Percentiles rank a stretch among this genome's conserved stretches.
Evolutionary conservation across 1,140 invertebrate species (phyloP).

Genomic region (Cotesia vestalis): DNA sequence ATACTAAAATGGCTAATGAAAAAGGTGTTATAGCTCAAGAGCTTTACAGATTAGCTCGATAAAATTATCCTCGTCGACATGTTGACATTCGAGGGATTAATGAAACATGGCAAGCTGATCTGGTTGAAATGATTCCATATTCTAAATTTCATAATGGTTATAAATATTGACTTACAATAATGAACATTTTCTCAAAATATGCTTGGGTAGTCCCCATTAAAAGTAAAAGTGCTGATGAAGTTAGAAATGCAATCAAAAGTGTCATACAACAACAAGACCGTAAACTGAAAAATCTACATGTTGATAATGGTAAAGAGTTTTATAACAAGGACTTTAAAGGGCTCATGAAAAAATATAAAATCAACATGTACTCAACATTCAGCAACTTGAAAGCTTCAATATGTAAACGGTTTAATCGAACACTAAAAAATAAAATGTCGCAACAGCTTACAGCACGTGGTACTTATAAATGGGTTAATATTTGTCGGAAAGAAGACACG

Average conservation of each 20-base stretch:
- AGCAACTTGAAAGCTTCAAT: conserved; percentile 54
- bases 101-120: too few relatives aligned
- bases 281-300: conserved; percentile 27
- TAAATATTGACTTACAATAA: conserved; percentile 33
- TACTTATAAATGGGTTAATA: conserved; percentile 26
- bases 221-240: conserved; percentile 34
- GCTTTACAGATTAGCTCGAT: too few relatives aligned
- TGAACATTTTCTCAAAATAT: conserved; percentile 37
- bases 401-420: conserved; percentile 5
- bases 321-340: conserved; percentile 1
- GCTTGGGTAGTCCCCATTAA: conserved; percentile 38
- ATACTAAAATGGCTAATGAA: too few relatives aligned
- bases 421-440: conserved; percentile 15
- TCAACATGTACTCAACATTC: conserved; percentile 36
- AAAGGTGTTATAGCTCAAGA: too few relatives aligned
- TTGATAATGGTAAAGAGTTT: background rate
- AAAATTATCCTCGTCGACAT: too few relatives aligned
- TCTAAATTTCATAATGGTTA: background rate
- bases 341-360: conserved; percentile 20
- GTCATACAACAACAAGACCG: conserved; percentile 11
- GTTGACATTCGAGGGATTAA: too few relatives aligned
- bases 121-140: conserved; percentile 29
- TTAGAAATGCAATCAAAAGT: conserved; percentile 26
- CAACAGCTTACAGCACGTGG: background rate
- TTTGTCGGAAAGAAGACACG: background rate